These are phyloP conservation scores for Poecilia gillii DNA, from an alignment of 2,797 vertebrate species.

Conservation along the genomic window DNA sequence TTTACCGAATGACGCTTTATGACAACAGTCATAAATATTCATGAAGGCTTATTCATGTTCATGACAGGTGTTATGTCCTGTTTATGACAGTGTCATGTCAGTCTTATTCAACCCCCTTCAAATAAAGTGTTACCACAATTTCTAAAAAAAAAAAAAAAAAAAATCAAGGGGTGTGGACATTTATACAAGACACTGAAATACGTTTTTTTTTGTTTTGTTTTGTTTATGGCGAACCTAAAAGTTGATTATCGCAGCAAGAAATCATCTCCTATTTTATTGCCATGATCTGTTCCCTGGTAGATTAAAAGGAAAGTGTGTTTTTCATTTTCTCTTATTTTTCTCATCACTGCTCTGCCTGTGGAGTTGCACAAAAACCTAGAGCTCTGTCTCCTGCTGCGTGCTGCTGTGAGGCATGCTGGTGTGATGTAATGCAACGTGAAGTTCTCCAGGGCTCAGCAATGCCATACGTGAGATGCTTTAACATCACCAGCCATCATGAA, in stretches of 20 bases:
- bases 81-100: no score
- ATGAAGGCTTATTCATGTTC: no score
- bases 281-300: slow-evolving; percentile 28
- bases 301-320: slow-evolving; percentile 39
- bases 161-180: background rate
- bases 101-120: no score
- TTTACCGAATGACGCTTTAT: no score
- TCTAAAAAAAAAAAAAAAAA: no score
- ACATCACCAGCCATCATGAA: slow-evolving; percentile 58
- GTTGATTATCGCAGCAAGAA: slow-evolving; percentile 33
- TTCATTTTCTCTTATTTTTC: slow-evolving; percentile 48
- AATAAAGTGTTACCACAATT: no score
- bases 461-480: slow-evolving; percentile 53
- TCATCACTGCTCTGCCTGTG: slow-evolving; percentile 31
- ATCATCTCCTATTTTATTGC: slow-evolving; percentile 39
- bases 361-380: slow-evolving; percentile 29
- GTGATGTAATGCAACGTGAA: slow-evolving; percentile 64
- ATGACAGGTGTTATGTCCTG: no score
- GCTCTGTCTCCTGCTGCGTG: slow-evolving; percentile 21
- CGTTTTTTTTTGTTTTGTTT: background rate
- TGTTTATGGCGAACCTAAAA: slow-evolving; percentile 30
- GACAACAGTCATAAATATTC: no score
- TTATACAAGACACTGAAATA: background rate
- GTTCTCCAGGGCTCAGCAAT: slow-evolving; percentile 39
- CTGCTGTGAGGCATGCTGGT: slow-evolving; percentile 20